Conservation (phyloP, 2,797 vertebrate species). For the Pempheris klunzingeri region DNA sequence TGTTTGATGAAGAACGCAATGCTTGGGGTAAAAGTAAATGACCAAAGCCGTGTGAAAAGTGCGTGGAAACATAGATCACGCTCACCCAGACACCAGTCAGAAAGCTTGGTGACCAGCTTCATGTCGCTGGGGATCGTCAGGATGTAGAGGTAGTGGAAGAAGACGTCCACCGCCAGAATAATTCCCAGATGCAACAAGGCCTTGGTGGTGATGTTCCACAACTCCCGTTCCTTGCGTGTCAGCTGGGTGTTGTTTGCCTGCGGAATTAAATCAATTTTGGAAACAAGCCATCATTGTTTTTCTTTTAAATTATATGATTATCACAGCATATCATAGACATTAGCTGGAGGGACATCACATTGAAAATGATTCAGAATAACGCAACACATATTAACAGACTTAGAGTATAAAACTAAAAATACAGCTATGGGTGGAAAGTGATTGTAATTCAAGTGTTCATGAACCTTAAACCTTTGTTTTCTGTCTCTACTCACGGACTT, state of each 20-base stretch:
- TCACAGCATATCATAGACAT: background rate
- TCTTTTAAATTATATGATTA: background rate
- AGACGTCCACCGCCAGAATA: constrained; percentile 90
- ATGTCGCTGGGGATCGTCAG: constrained; percentile 95
- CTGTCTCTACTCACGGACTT: background rate
- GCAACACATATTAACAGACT: background rate
- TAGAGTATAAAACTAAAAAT: background rate
- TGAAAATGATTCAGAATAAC: too few species aligned
- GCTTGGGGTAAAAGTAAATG: background rate
- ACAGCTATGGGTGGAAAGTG: background rate
- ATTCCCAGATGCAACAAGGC: constrained; percentile 88
- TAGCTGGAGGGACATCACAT: background rate
- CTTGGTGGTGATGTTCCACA: constrained; percentile 91
- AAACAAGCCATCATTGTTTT: background rate
- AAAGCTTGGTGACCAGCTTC: constrained; percentile 90
- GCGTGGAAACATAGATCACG: too few species aligned
- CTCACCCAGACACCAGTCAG: constrained; percentile 94
- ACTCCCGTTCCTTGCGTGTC: constrained; percentile 90
- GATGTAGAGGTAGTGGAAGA: constrained; percentile 99
- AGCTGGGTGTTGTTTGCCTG: constrained; percentile 89
- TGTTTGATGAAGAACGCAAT: background rate
- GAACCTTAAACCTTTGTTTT: background rate
- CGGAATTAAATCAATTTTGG: background rate
- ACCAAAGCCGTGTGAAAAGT: background rate
- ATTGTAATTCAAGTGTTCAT: background rate